A percentile compares a stretch with the other conserved stretches of the same genome.
Evolutionary conservation across 2,797 vertebrate genomes (phyloP).

Genomic region (Crocodylus rhombifer): DNA sequence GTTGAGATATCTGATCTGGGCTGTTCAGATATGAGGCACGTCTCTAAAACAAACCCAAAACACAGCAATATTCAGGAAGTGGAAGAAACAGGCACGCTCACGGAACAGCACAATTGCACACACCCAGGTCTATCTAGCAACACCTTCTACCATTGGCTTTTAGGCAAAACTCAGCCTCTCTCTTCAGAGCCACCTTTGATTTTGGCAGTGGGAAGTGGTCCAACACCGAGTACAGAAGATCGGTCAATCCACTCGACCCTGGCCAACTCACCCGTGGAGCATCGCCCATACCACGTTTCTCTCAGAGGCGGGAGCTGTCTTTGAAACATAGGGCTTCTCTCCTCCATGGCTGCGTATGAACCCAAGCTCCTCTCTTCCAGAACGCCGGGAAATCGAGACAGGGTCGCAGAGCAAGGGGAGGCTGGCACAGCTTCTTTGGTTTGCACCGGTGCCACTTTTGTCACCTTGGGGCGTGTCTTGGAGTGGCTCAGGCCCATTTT

Average conservation of each 20-base stretch:
- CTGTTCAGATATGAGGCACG: fast-evolving
- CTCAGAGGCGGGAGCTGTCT: constrained; percentile 78
- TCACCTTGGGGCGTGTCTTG: constrained; percentile 78
- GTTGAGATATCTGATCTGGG: not conserved
- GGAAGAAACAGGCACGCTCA: not conserved
- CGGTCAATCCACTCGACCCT: fast-evolving
- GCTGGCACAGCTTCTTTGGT: not conserved
- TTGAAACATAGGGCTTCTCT: not conserved
- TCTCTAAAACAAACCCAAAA: not conserved
- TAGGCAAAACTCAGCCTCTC: not conserved
- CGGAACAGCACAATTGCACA: fast-evolving
- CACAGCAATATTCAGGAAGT: not conserved
- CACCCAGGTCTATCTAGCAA: not conserved
- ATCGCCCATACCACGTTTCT: constrained; percentile 67
- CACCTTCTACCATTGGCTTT: not conserved
- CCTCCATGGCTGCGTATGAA: fast-evolving
- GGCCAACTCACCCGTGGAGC: constrained; percentile 75
- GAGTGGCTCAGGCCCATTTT: constrained; percentile 87
- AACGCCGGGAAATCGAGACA: fast-evolving
- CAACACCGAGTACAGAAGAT: not conserved
- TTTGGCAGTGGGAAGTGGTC: not conserved
- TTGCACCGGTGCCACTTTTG: constrained; percentile 83
- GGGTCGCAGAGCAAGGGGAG: fast-evolving
- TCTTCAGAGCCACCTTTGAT: not conserved
- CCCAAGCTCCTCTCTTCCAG: not conserved